Evolutionary conservation across 2,797 vertebrate species (phyloP).

Genomic region (Synanceia verrucosa): DNA sequence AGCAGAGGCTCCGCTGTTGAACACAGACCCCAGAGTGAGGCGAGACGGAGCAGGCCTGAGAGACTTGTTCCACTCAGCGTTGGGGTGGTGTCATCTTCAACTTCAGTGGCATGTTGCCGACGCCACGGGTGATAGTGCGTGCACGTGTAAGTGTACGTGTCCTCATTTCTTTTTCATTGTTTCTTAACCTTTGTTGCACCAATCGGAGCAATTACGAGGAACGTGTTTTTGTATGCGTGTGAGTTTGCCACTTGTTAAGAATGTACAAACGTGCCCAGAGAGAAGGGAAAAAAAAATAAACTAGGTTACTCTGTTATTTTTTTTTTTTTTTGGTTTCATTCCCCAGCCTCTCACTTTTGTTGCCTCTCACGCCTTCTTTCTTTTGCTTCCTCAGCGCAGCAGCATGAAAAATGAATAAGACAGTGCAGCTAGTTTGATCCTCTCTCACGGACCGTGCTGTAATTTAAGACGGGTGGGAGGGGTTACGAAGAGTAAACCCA

Average conservation of each 20-base stretch:
- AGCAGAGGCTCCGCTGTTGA: conserved; percentile 8
- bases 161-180: background rate
- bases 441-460: conserved; percentile 32
- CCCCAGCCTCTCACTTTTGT: conserved; percentile 39
- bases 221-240: conserved; percentile 8
- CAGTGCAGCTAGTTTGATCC: conserved; percentile 54
- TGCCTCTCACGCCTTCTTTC: conserved; percentile 44
- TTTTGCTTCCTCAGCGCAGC: conserved; percentile 36
- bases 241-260: conserved; percentile 52
- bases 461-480: conserved; percentile 35
- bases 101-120: background rate
- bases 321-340: conserved; percentile 15
- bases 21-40: conserved; percentile 22
- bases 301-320: conserved; percentile 62
- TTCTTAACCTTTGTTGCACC: background rate
- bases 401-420: conserved; percentile 68
- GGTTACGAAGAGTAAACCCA: conserved; percentile 1
- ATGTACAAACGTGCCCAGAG: conserved; percentile 35
- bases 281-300: conserved; percentile 26
- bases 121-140: background rate
- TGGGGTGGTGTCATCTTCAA: background rate
- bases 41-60: conserved; percentile 13
- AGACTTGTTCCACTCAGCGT: conserved; percentile 29
- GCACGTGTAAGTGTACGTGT: background rate
- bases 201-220: conserved; percentile 45